Percentiles rank a stretch among this genome's conserved stretches.
Conservation (phyloP, 1,140 invertebrate species). For the Drosophila lini region DNA sequence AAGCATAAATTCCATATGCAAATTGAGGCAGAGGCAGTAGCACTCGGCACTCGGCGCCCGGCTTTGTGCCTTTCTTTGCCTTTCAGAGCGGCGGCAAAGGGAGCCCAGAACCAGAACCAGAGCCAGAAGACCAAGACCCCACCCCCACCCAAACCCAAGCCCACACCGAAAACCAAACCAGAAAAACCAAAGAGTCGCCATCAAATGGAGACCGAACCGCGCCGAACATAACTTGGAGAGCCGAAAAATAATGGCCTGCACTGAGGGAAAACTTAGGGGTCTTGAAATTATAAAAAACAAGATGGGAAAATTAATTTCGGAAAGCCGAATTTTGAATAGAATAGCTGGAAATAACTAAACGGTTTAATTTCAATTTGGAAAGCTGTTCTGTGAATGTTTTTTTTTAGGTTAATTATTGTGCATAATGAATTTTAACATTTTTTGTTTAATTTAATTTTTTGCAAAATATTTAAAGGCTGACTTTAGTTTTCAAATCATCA, state of each 20-base stretch:
- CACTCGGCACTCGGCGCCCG: conserved; percentile 7
- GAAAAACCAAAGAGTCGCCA: conserved; percentile 29
- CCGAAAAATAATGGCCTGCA: conserved; percentile 12
- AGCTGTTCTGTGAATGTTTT: too few relatives aligned
- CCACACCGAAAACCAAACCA: conserved; percentile 3
- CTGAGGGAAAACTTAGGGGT: not conserved
- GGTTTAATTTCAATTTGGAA: too few relatives aligned
- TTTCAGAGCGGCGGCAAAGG: conserved; percentile 24
- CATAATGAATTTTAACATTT: too few relatives aligned
- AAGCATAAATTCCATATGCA: conserved; percentile 81
- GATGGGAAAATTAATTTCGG: too few relatives aligned
- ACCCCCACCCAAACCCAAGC: not conserved
- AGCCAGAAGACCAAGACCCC: conserved; percentile 8
- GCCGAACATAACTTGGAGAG: conserved; percentile 15
- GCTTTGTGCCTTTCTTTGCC: conserved; percentile 26
- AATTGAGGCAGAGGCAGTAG: conserved; percentile 48
- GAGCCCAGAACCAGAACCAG: conserved; percentile 1
- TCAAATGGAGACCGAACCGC: conserved; percentile 41
- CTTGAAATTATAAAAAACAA: not conserved
- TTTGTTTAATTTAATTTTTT: too few relatives aligned
- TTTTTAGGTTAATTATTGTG: too few relatives aligned
- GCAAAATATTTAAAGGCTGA: not conserved
- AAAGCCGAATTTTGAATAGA: too few relatives aligned
- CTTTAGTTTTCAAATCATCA: not conserved
- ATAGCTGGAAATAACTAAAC: too few relatives aligned